These are phyloP conservation scores for Microtus montanus DNA, from an alignment of 2,113 vertebrate genomes.

Conservation along the genomic window DNA sequence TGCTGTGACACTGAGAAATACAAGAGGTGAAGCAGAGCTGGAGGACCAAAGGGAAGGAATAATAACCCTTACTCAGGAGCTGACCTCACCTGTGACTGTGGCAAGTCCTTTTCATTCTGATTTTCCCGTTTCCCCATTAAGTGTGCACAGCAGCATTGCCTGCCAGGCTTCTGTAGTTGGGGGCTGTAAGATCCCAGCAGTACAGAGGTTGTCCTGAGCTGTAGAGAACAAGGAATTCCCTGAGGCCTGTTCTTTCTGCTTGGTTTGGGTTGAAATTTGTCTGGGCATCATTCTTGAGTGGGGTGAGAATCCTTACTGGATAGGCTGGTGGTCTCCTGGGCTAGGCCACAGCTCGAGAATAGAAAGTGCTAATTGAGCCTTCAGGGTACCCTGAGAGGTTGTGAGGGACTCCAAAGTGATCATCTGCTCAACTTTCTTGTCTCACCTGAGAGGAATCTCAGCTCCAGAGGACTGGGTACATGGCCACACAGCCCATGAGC, in stretches of 20 bases:
- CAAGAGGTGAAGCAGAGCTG: background rate
- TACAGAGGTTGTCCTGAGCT: background rate
- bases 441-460: conserved; percentile 18
- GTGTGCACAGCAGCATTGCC: background rate
- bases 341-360: background rate
- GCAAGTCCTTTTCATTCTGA: background rate
- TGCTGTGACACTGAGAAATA: background rate
- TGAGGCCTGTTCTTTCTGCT: background rate
- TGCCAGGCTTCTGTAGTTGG: background rate
- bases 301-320: background rate
- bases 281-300: background rate
- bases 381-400: background rate
- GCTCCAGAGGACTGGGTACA: background rate
- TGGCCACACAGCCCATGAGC: background rate
- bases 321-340: background rate
- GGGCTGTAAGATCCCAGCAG: background rate
- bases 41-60: background rate
- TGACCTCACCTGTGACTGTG: background rate
- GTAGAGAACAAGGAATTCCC: background rate
- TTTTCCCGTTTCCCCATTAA: background rate
- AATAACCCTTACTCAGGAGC: background rate
- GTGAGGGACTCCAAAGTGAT: background rate
- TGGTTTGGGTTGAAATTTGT: conserved; percentile 17
- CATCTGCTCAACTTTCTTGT: background rate
- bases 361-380: background rate